phyloP scores from a whole-genome alignment of 2,888 invertebrate genomes.

The Eupithecia exiguata region DNA sequence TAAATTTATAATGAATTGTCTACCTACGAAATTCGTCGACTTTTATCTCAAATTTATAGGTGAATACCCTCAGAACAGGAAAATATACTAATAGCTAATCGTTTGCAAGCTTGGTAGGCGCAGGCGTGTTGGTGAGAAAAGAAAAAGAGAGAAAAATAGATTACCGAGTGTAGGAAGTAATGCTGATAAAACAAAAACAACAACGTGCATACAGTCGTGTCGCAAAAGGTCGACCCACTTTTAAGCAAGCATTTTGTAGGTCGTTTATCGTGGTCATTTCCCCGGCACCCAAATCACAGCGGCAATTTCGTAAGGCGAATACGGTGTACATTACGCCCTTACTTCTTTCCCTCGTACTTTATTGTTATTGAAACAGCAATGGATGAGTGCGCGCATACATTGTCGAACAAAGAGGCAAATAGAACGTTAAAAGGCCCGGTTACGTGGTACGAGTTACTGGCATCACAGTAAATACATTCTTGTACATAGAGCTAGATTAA shows the following conservation, averaged over 20 bases:
- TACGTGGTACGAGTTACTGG: slow-evolving; percentile 1
- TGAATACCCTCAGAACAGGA: not conserved
- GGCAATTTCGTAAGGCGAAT: slow-evolving; percentile 31
- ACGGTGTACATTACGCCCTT: slow-evolving; percentile 33
- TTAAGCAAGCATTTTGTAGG: slow-evolving; percentile 71
- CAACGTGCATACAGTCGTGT: slow-evolving; percentile 35
- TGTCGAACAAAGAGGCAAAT: slow-evolving; percentile 41
- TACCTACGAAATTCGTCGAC: too few relatives aligned
- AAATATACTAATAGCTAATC: not conserved
- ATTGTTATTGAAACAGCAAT: slow-evolving; percentile 48
- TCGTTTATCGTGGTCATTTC: slow-evolving; percentile 72
- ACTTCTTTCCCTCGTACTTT: slow-evolving; percentile 24
- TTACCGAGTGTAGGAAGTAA: not conserved
- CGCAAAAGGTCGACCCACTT: slow-evolving; percentile 71
- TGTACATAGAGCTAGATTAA: not conserved
- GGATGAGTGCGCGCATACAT: slow-evolving; percentile 56
- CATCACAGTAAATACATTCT: not conserved
- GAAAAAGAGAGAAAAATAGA: not conserved
- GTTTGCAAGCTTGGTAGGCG: not conserved
- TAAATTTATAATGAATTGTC: too few relatives aligned
- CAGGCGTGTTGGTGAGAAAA: not conserved
- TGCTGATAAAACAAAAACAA: not conserved
- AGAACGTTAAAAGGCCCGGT: slow-evolving; percentile 23
- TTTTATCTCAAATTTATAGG: too few relatives aligned
- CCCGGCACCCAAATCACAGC: slow-evolving; percentile 51